Base-by-base conservation (phyloP, 1,140 invertebrate species). In the Drosophila erecta region DNA sequence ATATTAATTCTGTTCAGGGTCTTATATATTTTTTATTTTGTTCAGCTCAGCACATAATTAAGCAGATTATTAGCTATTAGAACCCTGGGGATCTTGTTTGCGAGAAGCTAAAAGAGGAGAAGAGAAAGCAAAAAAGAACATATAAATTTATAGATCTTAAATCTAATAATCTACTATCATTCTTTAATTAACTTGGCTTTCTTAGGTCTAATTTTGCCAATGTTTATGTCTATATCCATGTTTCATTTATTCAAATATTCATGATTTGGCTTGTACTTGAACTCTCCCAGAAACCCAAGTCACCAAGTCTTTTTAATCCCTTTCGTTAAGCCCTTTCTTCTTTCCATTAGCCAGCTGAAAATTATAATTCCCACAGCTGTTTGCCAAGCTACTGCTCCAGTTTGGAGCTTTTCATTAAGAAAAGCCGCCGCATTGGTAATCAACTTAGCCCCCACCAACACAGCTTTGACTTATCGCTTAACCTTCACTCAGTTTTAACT, bases 391-490 rank as follows among this genome's bases (percentile, higher is more conserved):
- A n/a, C 43, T 70, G 65, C 65, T 71, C 65, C 35, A 71, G 43
- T 67, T 67, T 27, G 46, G 10, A 20, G 64, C 44, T 74, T 73
- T 76, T 76, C 61, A 51, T 67, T 59, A 43, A 60, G 47, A 67
- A 54, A 66, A 56, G 66, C 55, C 62, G 57, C 57, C 69, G 44
- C 46, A 70, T 70, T 47, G 46, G 33, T 38, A 55, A 69, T 69
- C 20, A 56, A 55, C 41, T 55, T 41, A 55, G 22, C 46, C 72
- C 35, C 58, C 76, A 51, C 55, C 59, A 43, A 2, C 30, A 10
- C 30, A 30, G 30, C 55, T 56, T 81, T 81, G 79, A 81, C 79
- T 77, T 72, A 46, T 60, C 66, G 60, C 66, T 81, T 81, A 81
- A 81, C 79, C 79, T 60, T 79, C 61, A 55, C 35, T 64, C 51